Conservation (phyloP, 2,113 vertebrate species). For the Plotosus lineatus region DNA sequence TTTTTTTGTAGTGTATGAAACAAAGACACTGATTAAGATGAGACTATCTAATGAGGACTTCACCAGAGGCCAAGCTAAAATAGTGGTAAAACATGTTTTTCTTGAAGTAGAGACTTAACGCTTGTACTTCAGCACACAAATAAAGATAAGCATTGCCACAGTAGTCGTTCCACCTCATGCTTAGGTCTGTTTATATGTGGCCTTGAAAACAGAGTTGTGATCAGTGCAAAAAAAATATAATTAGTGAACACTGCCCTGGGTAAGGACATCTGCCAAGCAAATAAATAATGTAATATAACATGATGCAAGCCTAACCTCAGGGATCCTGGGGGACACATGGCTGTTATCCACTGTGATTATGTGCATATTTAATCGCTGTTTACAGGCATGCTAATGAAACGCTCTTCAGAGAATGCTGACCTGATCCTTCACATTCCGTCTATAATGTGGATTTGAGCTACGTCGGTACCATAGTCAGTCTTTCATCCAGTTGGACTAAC, state of each 20-base stretch:
- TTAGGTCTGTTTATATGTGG: slow-evolving; percentile 5
- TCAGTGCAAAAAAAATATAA: slow-evolving; percentile 40
- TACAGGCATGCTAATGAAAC: slow-evolving; percentile 48
- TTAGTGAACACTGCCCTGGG: slow-evolving; percentile 45
- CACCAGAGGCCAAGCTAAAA: background rate
- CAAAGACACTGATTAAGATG: background rate
- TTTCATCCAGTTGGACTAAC: slow-evolving; percentile 14
- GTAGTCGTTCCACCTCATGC: background rate
- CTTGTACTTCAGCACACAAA: slow-evolving; percentile 26
- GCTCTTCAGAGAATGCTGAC: slow-evolving; percentile 41
- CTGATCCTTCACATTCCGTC: slow-evolving; percentile 34
- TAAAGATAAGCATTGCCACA: slow-evolving; percentile 14
- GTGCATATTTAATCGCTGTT: slow-evolving; percentile 55
- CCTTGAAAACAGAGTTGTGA: slow-evolving; percentile 39
- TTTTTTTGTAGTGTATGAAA: background rate
- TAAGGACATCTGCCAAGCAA: slow-evolving; percentile 54
- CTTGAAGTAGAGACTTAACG: background rate
- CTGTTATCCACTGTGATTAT: slow-evolving; percentile 51
- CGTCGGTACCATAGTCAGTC: background rate
- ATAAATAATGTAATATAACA: slow-evolving; percentile 49
- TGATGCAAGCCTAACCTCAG: slow-evolving; percentile 50
- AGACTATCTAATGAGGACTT: slow-evolving; percentile 1
- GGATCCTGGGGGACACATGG: slow-evolving; percentile 38
- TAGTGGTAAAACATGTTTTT: slow-evolving; percentile 3
- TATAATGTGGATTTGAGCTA: slow-evolving; percentile 22